These are phyloP conservation scores for Bombyx huttoni DNA, from an alignment of 2,888 invertebrate species.

Conservation along the genomic window DNA sequence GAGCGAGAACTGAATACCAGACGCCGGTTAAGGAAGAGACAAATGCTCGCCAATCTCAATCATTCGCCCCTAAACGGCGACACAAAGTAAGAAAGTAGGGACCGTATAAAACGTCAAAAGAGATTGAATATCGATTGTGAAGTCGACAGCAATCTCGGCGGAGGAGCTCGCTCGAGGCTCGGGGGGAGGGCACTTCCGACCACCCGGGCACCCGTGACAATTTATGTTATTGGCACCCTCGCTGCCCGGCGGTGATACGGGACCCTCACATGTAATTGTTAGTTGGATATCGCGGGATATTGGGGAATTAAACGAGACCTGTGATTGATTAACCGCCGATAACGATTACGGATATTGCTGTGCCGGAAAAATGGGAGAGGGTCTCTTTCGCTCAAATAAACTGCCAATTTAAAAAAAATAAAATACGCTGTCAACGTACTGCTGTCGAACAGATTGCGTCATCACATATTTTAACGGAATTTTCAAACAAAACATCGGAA, in stretches of 20 bases:
- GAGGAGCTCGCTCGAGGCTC: slow-evolving; percentile 14
- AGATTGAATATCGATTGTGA: slow-evolving; percentile 71
- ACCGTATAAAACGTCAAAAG: slow-evolving; percentile 63
- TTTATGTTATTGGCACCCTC: slow-evolving; percentile 65
- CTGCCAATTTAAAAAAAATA: slow-evolving; percentile 18
- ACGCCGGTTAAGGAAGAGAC: slow-evolving; percentile 35
- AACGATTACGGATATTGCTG: slow-evolving; percentile 54
- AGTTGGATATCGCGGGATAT: slow-evolving; percentile 64
- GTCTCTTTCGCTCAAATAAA: slow-evolving; percentile 4
- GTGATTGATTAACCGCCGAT: slow-evolving; percentile 64
- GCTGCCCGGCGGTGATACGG: slow-evolving; percentile 53
- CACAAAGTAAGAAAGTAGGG: slow-evolving; percentile 62
- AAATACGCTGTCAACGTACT: slow-evolving; percentile 27
- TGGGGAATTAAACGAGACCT: slow-evolving; percentile 62
- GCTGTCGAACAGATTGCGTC: slow-evolving; percentile 32
- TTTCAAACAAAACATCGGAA: slow-evolving; percentile 32
- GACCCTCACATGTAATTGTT: slow-evolving; percentile 67
- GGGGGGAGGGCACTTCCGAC: slow-evolving; percentile 41
- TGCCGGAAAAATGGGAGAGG: slow-evolving; percentile 38
- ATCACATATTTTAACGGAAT: slow-evolving; percentile 23
- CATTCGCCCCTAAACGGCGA: slow-evolving; percentile 49
- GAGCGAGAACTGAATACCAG: slow-evolving; percentile 24
- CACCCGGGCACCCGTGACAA: slow-evolving; percentile 61
- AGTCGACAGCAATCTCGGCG: slow-evolving; percentile 54
- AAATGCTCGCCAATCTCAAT: slow-evolving; percentile 45